Conservation (phyloP, 2,888 invertebrate species). For the Synergus umbraculus region DNA sequence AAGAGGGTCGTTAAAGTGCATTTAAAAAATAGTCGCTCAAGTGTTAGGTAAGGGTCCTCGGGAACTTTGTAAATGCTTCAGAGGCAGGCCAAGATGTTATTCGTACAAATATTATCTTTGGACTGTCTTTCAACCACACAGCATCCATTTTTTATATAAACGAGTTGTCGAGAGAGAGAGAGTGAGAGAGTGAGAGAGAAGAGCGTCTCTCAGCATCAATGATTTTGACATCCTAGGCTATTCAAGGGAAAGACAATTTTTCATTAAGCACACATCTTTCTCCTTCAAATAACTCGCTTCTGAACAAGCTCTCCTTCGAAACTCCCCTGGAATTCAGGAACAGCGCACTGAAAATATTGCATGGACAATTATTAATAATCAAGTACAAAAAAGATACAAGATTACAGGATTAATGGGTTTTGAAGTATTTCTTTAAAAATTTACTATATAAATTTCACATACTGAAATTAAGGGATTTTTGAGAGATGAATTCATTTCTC, state of each 20-base stretch:
- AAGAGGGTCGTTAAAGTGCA: slow-evolving; percentile 5
- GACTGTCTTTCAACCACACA: slow-evolving; percentile 12
- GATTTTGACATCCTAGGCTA: not conserved
- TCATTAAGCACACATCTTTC: slow-evolving; percentile 9
- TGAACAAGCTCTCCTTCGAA: not conserved
- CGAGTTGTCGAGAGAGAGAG: not conserved
- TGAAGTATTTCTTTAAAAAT: too few species aligned
- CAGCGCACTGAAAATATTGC: too few species aligned
- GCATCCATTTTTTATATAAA: not conserved
- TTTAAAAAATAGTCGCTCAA: slow-evolving; percentile 25
- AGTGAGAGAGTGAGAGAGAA: too few species aligned
- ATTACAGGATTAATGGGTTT: too few species aligned
- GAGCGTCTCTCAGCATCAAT: not conserved
- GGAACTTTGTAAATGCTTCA: slow-evolving; percentile 11
- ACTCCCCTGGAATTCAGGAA: not conserved
- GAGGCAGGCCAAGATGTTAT: slow-evolving; percentile 12
- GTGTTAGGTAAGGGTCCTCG: slow-evolving; percentile 23
- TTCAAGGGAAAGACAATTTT: slow-evolving; percentile 26
- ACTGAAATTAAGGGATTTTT: too few species aligned
- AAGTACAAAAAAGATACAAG: too few species aligned
- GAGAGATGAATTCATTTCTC: too few species aligned
- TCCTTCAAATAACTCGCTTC: not conserved
- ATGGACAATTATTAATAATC: too few species aligned
- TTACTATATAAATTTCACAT: too few species aligned
- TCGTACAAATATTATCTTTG: slow-evolving; percentile 31